A percentile compares a stretch with the other conserved stretches of the same genome.
Conservation (phyloP, 2,888 invertebrate species). For the Diadromus collaris region DNA sequence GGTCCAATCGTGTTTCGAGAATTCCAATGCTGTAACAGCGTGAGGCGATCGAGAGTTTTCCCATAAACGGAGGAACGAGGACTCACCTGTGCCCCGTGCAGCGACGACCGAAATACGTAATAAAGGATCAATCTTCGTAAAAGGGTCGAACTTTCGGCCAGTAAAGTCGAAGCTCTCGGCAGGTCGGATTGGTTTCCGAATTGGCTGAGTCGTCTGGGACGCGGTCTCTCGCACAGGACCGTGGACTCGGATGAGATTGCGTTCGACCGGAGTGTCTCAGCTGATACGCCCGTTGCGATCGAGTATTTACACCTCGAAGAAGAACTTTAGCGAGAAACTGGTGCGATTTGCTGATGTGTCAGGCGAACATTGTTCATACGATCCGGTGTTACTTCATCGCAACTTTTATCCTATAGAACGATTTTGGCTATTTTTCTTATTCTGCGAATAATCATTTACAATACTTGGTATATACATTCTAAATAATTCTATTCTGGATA, state of each 20-base stretch:
- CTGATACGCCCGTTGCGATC: conserved; percentile 5
- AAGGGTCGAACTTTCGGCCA: conserved; percentile 47
- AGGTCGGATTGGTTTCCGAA: conserved; percentile 18
- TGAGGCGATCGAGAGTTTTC: conserved; percentile 26
- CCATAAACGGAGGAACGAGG: conserved; percentile 18
- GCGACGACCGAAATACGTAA: background rate
- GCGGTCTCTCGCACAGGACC: conserved; percentile 4
- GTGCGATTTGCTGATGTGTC: background rate
- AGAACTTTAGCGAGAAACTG: background rate
- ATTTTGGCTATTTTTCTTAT: no score
- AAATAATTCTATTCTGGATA: no score
- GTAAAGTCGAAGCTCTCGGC: conserved; percentile 38
- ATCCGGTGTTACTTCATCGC: no score
- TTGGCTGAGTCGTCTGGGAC: conserved; percentile 28
- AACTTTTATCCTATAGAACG: no score
- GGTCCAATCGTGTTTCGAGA: conserved; percentile 31
- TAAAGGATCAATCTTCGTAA: conserved; percentile 58
- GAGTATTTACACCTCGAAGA: background rate
- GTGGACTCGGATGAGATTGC: conserved; percentile 15
- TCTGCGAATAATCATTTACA: no score
- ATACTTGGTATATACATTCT: no score
- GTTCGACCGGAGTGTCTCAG: conserved; percentile 50
- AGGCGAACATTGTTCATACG: background rate
- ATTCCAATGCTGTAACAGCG: conserved; percentile 23
- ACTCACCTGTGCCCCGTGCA: conserved; percentile 34